Evolutionary conservation across 2,888 invertebrate species (phyloP), one percentile per base, ranked within the genome.

Genomic region (Andrena haemorrhoa): DNA sequence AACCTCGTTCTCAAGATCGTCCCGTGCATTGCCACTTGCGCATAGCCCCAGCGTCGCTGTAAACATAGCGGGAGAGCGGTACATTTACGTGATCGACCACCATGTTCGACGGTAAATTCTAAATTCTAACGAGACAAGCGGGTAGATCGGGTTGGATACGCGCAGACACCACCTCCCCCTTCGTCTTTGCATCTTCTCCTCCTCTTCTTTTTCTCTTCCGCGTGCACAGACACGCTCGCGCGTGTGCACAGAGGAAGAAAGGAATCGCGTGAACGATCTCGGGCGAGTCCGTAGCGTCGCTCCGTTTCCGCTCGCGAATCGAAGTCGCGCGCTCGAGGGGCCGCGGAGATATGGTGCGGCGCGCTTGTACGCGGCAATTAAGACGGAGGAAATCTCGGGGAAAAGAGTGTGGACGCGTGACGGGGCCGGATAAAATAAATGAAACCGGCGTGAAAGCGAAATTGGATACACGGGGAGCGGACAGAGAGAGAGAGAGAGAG

Each of bases 361-460:
- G 70, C 64, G 75, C 60, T 49, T 65, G 76, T 47, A 61, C 60
- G 60, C 71, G 51, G 79, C 72, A 79, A 80, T 80, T 79, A 79
- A 80, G 66, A 79, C 72, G 66, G 23, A 68, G 66, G 61, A 72
- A 79, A 79, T 79, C 79, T 58, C 61, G 73, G 35, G 51, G 66
- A 61, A 53, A 69, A 70, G 47, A 72, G 47, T 66, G 70, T 74
- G 64, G 72, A 74, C 76, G 84, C 88, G 88, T 66, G 88, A 78
- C 70, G 74, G 61, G 79, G 60, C 58, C 75, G 80, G 83, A 75
- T 80, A 85, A 86, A 86, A 89, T 89, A 88, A 90, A 90, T 90
- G 88, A 89, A 90, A 90, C 86, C 86, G 84, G 89, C 87, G 89
- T 86, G 89, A 89, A 88, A 89, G 87, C 88, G 88, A 90, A 90